These are phyloP conservation scores for Meloidogyne exigua DNA, from an alignment of 1,140 invertebrate species.

Conservation along the genomic window DNA sequence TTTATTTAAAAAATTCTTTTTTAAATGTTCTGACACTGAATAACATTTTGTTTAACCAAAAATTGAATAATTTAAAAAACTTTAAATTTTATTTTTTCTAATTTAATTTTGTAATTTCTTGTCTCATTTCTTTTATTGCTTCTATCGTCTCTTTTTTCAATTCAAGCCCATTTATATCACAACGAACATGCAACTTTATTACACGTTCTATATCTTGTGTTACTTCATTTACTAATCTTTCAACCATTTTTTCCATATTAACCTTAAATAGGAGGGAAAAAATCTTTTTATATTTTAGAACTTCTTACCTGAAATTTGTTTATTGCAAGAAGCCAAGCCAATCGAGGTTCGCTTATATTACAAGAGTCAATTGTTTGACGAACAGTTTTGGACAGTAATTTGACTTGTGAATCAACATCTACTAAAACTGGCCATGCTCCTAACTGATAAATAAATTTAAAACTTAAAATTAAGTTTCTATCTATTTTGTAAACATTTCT, in stretches of 20 bases:
- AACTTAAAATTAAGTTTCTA: too few relatives aligned
- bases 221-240: conserved; percentile 17
- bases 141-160: conserved; percentile 11
- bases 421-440: not conserved
- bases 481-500: too few relatives aligned
- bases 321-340: conserved; percentile 15
- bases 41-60: too few relatives aligned
- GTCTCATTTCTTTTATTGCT: conserved; percentile 7
- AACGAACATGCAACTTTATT: not conserved
- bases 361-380: conserved; percentile 14
- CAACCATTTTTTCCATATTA: conserved; percentile 19
- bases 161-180: conserved; percentile 9
- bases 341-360: conserved; percentile 12
- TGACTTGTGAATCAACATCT: conserved; percentile 12
- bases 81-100: not conserved
- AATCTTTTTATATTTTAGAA: not conserved
- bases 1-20: not conserved
- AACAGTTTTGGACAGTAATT: conserved; percentile 6
- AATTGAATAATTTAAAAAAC: too few relatives aligned
- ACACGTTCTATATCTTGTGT: not conserved
- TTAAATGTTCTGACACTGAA: too few relatives aligned
- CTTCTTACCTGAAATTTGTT: conserved; percentile 3
- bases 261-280: not conserved
- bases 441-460: not conserved
- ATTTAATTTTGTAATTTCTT: not conserved